Evolutionary conservation across 2,113 vertebrate species (phyloP).

Genomic region (Genyomyrus donnyi): DNA sequence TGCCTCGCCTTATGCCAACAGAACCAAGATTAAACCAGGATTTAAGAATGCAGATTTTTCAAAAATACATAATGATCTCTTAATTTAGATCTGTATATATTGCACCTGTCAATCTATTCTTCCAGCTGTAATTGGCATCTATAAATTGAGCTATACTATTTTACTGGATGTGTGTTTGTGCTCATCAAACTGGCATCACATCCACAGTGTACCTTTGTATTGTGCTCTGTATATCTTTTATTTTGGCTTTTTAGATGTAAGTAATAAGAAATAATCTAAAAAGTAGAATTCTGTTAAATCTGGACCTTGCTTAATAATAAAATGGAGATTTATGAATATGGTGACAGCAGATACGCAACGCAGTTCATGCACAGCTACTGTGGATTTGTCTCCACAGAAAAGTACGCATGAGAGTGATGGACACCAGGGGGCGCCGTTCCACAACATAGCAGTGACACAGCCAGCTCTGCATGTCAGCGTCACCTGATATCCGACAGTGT

Average conservation of each 20-base stretch:
- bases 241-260: not conserved
- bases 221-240: not conserved
- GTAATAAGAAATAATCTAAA: not conserved
- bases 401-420: not conserved
- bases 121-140: not conserved
- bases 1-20: too few relatives aligned
- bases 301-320: not conserved
- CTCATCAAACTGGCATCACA: not conserved
- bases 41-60: too few relatives aligned
- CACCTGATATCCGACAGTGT: not conserved
- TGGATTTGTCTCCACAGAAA: not conserved
- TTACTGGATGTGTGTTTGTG: not conserved
- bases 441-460: not conserved
- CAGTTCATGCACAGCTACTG: not conserved
- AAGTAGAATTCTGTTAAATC: not conserved
- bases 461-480: not conserved
- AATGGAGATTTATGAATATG: not conserved
- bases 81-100: not conserved
- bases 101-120: not conserved
- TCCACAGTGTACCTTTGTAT: not conserved
- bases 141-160: not conserved
- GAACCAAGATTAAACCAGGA: too few relatives aligned
- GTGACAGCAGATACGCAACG: not conserved
- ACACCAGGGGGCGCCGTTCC: slow-evolving; percentile 46
- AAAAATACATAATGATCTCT: too few relatives aligned